phyloP scores from a whole-genome alignment of 2,888 invertebrate genomes.

The Panopea generosa region DNA sequence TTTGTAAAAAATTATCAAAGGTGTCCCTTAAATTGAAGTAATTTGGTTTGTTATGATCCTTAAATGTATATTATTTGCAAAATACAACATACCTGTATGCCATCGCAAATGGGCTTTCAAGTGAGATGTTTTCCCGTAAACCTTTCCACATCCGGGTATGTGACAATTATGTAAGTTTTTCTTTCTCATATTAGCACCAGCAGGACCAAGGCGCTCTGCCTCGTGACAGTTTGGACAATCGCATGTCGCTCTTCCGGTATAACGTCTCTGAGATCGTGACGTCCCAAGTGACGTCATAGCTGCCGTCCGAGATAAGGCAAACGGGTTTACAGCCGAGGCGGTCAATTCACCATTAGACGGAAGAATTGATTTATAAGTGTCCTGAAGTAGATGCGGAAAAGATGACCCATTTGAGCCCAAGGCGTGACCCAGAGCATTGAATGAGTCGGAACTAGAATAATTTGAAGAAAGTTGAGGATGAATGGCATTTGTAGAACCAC shows the following conservation, averaged over 20 bases:
- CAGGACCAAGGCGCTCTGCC: constrained; percentile 93
- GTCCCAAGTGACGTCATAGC: constrained; percentile 87
- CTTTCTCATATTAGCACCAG: constrained; percentile 88
- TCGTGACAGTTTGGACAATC: constrained; percentile 99
- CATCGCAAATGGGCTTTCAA: constrained; percentile 99
- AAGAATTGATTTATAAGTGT: constrained; percentile 96
- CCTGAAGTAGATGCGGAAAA: constrained; percentile 96
- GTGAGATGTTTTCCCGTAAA: constrained; percentile 98
- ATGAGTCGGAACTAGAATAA: constrained; percentile 86
- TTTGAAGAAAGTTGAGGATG: constrained; percentile 80
- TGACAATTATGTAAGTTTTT: constrained; percentile 84
- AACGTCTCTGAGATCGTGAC: constrained; percentile 88
- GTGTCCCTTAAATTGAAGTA: no score
- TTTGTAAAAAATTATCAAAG: no score
- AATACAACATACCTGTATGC: constrained; percentile 91
- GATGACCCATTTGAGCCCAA: constrained; percentile 87
- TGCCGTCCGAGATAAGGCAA: constrained; percentile 83
- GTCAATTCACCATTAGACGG: constrained; percentile 87
- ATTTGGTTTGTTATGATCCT: no score
- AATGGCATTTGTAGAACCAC: constrained; percentile 64
- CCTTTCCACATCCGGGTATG: constrained; percentile 85
- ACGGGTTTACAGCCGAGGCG: constrained; percentile 86
- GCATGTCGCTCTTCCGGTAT: constrained; percentile 98
- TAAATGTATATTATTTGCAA: no score
- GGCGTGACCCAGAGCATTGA: constrained; percentile 68